phyloP scores from a whole-genome alignment of 2,797 vertebrate species.

The Sebastes iracundus region DNA sequence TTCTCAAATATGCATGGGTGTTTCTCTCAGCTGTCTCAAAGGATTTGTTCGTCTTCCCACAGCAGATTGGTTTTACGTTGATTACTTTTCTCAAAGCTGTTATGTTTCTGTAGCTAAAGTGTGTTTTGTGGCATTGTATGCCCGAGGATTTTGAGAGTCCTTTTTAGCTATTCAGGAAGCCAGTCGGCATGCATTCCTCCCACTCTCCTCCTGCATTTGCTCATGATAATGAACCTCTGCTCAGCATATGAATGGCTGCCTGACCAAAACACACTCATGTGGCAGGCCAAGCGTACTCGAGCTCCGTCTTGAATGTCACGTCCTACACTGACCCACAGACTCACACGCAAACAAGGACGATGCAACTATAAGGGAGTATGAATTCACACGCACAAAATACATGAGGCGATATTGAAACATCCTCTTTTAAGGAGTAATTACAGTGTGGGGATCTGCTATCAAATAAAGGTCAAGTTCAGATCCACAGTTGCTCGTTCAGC shows the following conservation, averaged over 20 bases:
- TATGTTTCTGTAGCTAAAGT: conserved; percentile 46
- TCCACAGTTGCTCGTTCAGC: conserved; percentile 30
- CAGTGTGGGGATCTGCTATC: conserved; percentile 30
- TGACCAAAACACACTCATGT: conserved; percentile 55
- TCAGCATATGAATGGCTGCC: conserved; percentile 73
- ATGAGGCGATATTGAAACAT: neutral
- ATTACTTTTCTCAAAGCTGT: conserved; percentile 47
- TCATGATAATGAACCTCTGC: conserved; percentile 71
- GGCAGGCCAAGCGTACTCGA: conserved; percentile 34
- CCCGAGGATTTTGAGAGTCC: conserved; percentile 48
- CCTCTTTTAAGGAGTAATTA: conserved; percentile 41
- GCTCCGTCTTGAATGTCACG: conserved; percentile 25
- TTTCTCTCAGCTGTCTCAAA: conserved; percentile 20
- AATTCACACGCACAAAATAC: conserved; percentile 2
- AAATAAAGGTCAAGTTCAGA: conserved; percentile 64
- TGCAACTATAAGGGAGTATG: conserved; percentile 23
- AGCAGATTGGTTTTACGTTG: conserved; percentile 55
- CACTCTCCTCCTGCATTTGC: conserved; percentile 61
- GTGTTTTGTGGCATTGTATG: conserved; percentile 47
- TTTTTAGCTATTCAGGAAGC: conserved; percentile 53
- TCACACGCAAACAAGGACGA: conserved; percentile 14
- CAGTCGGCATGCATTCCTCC: conserved; percentile 54
- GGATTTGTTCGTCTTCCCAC: conserved; percentile 33
- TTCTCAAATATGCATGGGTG: conserved; percentile 12
- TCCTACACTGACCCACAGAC: conserved; percentile 7